A percentile compares a stretch with the other conserved stretches of the same genome.
phyloP scores from a whole-genome alignment of 2,797 vertebrate species.

The Eulemur albifrons region DNA sequence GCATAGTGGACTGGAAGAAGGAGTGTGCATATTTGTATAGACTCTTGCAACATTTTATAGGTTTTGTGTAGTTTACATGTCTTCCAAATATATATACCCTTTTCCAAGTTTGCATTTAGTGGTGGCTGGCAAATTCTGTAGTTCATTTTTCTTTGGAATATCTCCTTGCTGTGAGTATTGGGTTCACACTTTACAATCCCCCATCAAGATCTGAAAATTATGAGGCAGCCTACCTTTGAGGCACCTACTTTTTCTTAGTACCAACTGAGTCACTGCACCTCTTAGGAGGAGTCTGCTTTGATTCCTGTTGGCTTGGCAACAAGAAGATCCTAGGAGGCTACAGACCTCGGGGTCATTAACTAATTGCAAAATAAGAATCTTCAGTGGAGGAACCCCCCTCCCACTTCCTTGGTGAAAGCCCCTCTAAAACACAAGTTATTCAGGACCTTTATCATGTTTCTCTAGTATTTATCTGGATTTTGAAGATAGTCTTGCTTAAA shows the following conservation, averaged over 20 bases:
- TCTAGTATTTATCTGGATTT: conserved; percentile 27
- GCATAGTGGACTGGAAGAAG: background rate
- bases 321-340: background rate
- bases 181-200: conserved; percentile 12
- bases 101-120: conserved; percentile 13
- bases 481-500: conserved; percentile 24
- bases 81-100: background rate
- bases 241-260: background rate
- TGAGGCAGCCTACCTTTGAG: background rate
- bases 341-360: background rate
- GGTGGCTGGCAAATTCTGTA: background rate
- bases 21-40: background rate
- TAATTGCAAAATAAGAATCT: conserved; percentile 27
- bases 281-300: background rate
- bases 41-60: background rate
- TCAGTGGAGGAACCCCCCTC: background rate
- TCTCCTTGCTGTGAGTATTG: background rate
- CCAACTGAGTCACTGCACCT: background rate
- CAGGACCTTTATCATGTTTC: background rate
- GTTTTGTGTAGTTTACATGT: background rate
- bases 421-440: background rate
- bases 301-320: background rate
- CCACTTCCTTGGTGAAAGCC: background rate
- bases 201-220: background rate
- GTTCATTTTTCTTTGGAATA: background rate